A percentile compares a stretch with the other conserved stretches of the same genome.
Conservation (phyloP, 2,888 invertebrate species). For the Cyrtodaria siliqua region DNA sequence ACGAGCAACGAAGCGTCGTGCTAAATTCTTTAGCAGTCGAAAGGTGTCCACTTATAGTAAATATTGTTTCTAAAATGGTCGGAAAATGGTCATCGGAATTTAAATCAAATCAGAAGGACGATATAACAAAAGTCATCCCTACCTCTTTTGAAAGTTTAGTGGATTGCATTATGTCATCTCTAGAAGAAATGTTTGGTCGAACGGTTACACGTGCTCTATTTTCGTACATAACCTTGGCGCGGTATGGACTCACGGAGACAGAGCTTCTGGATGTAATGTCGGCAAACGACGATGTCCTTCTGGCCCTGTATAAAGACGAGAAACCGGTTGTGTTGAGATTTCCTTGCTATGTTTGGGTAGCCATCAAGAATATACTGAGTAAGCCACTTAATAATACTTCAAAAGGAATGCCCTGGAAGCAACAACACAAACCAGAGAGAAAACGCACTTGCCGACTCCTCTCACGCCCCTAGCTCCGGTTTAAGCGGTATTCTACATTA, state of each 20-base stretch:
- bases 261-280: constrained; percentile 79
- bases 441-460: too few relatives aligned
- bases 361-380: constrained; percentile 55
- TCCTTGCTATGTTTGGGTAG: constrained; percentile 54
- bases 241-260: constrained; percentile 75
- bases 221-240: constrained; percentile 66
- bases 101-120: neutral
- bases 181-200: constrained; percentile 68
- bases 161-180: constrained; percentile 17
- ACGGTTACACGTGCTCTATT: constrained; percentile 62
- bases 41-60: constrained; percentile 44
- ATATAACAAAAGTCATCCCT: constrained; percentile 3
- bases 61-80: constrained; percentile 26
- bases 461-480: too few relatives aligned
- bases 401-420: too few relatives aligned
- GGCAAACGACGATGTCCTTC: constrained; percentile 71
- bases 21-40: constrained; percentile 34
- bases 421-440: too few relatives aligned
- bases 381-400: too few relatives aligned
- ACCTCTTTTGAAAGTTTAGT: constrained; percentile 24
- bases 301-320: constrained; percentile 55
- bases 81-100: constrained; percentile 44
- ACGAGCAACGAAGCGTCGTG: constrained; percentile 47
- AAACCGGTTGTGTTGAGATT: constrained; percentile 57
- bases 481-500: too few relatives aligned